Percentiles rank a stretch among this genome's conserved stretches.
Conservation (phyloP, 2,113 vertebrate species). For the Phrynosoma blainvillii region DNA sequence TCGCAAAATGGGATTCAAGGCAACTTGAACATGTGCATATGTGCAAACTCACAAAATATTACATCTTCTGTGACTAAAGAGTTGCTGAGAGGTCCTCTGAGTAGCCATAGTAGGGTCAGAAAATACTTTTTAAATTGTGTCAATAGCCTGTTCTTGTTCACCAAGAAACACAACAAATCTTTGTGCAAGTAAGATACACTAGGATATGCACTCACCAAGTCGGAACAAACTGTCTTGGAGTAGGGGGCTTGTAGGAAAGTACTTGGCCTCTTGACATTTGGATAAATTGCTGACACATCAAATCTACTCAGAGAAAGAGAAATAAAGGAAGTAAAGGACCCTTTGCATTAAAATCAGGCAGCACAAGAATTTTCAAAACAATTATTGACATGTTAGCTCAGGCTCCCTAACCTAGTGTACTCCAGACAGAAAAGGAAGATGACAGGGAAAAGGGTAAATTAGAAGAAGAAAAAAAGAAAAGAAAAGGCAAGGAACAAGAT, state of each 20-base stretch:
- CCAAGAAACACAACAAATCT: neutral
- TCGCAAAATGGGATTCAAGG: too few species aligned
- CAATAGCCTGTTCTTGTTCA: neutral
- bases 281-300: slow-evolving; percentile 67
- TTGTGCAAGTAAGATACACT: neutral
- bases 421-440: too few species aligned
- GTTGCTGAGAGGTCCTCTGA: too few species aligned
- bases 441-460: too few species aligned
- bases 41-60: too few species aligned
- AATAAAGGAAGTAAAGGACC: neutral
- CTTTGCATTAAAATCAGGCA: neutral
- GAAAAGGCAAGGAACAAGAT: too few species aligned
- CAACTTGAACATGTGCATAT: too few species aligned
- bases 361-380: neutral
- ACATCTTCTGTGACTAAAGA: too few species aligned
- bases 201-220: slow-evolving; percentile 53
- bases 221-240: slow-evolving; percentile 54
- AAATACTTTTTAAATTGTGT: neutral
- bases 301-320: slow-evolving; percentile 58
- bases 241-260: slow-evolving; percentile 62
- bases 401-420: neutral
- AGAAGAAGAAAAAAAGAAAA: too few species aligned
- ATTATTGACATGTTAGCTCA: too few species aligned
- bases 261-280: slow-evolving; percentile 61
- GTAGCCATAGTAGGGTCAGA: too few species aligned